phyloP scores from a whole-genome alignment of 2,888 invertebrate genomes.

The Tinea semifulvella region DNA sequence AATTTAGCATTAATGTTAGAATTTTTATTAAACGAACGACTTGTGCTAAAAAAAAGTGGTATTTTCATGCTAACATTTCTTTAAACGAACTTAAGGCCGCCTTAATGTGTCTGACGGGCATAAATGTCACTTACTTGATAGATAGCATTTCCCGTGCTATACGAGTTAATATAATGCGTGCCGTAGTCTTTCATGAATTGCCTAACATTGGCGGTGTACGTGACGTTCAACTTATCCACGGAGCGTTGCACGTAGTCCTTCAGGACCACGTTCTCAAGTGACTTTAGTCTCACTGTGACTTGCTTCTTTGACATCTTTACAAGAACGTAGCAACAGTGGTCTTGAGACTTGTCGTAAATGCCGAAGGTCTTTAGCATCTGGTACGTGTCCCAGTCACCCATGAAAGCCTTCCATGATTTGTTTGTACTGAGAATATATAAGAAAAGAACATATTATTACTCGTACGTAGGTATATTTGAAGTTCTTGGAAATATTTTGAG shows the following conservation, averaged over 20 bases:
- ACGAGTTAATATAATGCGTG: conserved; percentile 87
- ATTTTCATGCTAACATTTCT: too few species aligned
- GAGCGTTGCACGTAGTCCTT: conserved; percentile 73
- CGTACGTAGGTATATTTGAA: too few species aligned
- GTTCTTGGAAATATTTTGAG: too few species aligned
- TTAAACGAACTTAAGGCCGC: too few species aligned
- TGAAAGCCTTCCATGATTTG: conserved; percentile 87
- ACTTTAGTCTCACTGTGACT: conserved; percentile 70
- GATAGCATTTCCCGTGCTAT: conserved; percentile 85
- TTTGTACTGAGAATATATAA: conserved; percentile 48
- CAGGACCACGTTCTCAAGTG: conserved; percentile 64
- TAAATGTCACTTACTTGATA: conserved; percentile 83
- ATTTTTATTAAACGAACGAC: too few species aligned
- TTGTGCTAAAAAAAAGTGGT: too few species aligned
- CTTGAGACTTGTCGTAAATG: conserved; percentile 71
- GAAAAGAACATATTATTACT: too few species aligned
- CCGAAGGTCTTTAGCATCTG: conserved; percentile 83
- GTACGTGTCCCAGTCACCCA: conserved; percentile 84
- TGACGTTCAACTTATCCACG: conserved; percentile 69
- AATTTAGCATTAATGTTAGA: too few species aligned
- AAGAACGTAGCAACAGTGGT: conserved; percentile 78
- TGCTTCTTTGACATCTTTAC: conserved; percentile 74
- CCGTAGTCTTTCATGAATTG: conserved; percentile 85
- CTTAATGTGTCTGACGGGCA: too few species aligned
- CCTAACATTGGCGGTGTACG: conserved; percentile 75